Conservation (phyloP, 2,113 vertebrate genomes). For the Salvelinus namaycush region DNA sequence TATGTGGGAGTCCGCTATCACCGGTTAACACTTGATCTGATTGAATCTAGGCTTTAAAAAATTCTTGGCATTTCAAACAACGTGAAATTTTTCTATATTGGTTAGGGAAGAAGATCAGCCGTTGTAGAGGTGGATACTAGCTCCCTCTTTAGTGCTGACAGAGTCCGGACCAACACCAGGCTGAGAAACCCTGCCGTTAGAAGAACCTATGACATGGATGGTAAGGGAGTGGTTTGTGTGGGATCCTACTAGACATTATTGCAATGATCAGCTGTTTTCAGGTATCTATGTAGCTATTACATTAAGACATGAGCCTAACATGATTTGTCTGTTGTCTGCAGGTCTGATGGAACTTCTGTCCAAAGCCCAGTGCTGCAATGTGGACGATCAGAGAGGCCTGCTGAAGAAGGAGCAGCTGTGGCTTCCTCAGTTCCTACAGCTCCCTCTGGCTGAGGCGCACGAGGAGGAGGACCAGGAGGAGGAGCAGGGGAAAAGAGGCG, state of each 20-base stretch:
- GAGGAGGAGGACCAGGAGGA: conserved; percentile 9
- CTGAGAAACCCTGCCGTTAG: conserved; percentile 39
- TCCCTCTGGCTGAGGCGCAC: conserved; percentile 50
- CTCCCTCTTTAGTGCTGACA: neutral
- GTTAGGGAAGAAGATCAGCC: too few species aligned
- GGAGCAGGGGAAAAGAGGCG: conserved; percentile 4
- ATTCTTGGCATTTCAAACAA: too few species aligned
- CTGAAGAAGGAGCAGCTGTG: conserved; percentile 84
- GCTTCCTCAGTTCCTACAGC: conserved; percentile 84
- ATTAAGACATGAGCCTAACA: too few species aligned
- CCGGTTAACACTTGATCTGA: too few species aligned
- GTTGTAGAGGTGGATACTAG: too few species aligned
- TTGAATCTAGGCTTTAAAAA: too few species aligned
- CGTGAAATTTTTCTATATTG: too few species aligned
- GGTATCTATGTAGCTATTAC: too few species aligned
- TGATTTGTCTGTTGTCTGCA: conserved; percentile 37
- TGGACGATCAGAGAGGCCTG: conserved; percentile 84
- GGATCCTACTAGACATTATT: too few species aligned
- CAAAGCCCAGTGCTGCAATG: conserved; percentile 79
- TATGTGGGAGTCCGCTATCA: too few species aligned
- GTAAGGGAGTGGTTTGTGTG: conserved; percentile 15
- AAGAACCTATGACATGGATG: conserved; percentile 54
- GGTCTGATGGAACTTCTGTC: conserved; percentile 83
- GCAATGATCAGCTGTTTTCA: too few species aligned
- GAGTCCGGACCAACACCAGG: conserved; percentile 26